A percentile compares a stretch with the other conserved stretches of the same genome.
Evolutionary conservation across 1,140 invertebrate species (phyloP).

Genomic region (Caerostris darwini): DNA sequence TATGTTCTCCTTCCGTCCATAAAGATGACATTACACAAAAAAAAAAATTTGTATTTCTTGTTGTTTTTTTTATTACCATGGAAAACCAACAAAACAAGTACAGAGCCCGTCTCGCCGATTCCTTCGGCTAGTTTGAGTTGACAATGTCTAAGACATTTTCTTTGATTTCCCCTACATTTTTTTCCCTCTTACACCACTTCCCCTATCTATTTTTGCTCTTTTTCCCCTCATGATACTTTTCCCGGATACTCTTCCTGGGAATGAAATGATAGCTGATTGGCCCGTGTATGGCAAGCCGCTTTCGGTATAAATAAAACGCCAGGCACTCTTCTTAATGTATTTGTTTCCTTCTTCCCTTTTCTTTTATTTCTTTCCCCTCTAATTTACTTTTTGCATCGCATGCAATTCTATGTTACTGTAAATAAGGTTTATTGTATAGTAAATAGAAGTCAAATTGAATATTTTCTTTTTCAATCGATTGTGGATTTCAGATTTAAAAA

Average conservation of each 20-base stretch:
- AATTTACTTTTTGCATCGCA: neutral
- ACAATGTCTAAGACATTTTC: constrained; percentile 42
- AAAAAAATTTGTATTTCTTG: neutral
- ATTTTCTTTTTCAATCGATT: neutral
- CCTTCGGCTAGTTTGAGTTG: constrained; percentile 65
- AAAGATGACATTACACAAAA: constrained; percentile 58
- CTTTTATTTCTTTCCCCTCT: no score
- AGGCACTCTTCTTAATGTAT: neutral
- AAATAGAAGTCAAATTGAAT: neutral
- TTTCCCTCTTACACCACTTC: neutral
- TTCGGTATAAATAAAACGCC: neutral
- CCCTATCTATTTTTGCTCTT: neutral
- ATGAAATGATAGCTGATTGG: constrained; percentile 20
- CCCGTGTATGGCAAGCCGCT: neutral
- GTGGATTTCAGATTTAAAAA: neutral
- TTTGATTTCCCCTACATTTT: neutral
- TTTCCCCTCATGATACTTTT: constrained; percentile 4
- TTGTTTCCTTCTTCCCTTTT: neutral
- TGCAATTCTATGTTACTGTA: neutral
- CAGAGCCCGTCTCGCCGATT: constrained; percentile 28
- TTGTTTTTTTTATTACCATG: neutral
- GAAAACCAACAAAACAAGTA: constrained; percentile 54
- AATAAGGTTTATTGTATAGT: neutral
- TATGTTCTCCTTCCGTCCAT: constrained; percentile 60
- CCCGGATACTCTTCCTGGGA: neutral